Base-by-base conservation (phyloP, 53 echinoderm and acorn worm genomes). In the Echinarachnius parma region DNA sequence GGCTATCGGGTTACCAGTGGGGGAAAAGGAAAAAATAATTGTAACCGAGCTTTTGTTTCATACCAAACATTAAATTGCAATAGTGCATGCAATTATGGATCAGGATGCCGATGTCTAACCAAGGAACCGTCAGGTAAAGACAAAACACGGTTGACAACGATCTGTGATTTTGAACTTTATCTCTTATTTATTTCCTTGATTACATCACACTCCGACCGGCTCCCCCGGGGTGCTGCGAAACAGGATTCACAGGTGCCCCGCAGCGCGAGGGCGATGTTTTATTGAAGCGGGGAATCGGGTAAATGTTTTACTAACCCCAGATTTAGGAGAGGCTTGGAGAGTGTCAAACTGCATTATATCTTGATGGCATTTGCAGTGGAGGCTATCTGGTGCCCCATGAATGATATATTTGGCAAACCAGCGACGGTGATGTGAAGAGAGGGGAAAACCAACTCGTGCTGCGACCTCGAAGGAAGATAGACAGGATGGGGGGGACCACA, bases 321-420 rank as follows among this genome's bases (percentile, higher is more conserved):
- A 69, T 72, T 72, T 72, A 42, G 15, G 56, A 24, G 32, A 21
- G 46, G 19, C 31, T 23, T 70, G 16, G 35, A 34, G 42, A 72
- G 74, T 72, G 74, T 37, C 74, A 72, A 57, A 72, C 25, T 37
- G 29, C 55, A 72, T 72, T 72, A 72, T 28, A 54, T 56, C 46
- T 36, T 72, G 74, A 72, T 72, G 74, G 55, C 37, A 56, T 56
- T 37, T 11, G n/a, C 74, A 72, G 56, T 57, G 55, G 56, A 55
- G 56, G 56, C 56, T 53, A 71, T 71, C 39, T 56, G 42, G 8
- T 72, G 28, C 36, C 57, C 2, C 1, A 44, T 72, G 57, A 72
- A 72, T 72, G 39, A 55, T 72, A 69, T 50, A 52, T 49, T n/a
- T n/a, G 42, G 42, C 8, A 7, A 42, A 42, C n/a, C n/a, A n/a